Percentiles rank a stretch among this genome's conserved stretches.
Conservation (phyloP, 2,888 invertebrate species). For the Nomada ferruginata region DNA sequence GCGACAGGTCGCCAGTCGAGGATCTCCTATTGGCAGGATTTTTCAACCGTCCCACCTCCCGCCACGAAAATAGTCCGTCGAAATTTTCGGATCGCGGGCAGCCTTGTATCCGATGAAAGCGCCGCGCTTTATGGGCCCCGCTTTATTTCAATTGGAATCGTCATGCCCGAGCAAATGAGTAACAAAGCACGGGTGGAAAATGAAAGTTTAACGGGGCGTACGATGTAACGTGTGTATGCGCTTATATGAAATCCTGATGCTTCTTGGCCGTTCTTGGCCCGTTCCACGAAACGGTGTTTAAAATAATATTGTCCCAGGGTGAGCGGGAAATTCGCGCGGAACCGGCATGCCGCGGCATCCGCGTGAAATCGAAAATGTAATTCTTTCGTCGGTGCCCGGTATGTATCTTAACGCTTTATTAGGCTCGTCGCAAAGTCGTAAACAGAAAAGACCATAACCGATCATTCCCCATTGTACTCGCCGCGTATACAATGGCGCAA, state of each 20-base stretch:
- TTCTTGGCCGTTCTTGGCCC: background rate
- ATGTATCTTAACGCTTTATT: no score
- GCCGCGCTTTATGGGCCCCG: conserved; percentile 45
- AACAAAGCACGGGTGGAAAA: conserved; percentile 46
- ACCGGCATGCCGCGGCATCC: no score
- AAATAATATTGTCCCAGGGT: no score
- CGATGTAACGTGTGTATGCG: background rate
- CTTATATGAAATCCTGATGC: background rate
- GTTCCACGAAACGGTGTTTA: conserved; percentile 20
- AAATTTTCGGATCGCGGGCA: conserved; percentile 37
- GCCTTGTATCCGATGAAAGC: conserved; percentile 61
- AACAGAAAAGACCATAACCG: no score
- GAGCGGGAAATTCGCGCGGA: no score
- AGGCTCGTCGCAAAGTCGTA: no score
- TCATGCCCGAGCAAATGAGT: conserved; percentile 45
- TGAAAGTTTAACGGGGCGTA: conserved; percentile 57
- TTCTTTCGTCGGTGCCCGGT: no score
- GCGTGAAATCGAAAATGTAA: no score
- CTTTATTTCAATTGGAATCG: conserved; percentile 45
- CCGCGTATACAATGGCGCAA: background rate
- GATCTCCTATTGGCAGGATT: conserved; percentile 69
- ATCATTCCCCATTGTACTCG: no score
- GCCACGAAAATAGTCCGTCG: conserved; percentile 53
- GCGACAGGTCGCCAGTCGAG: conserved; percentile 66
- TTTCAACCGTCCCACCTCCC: conserved; percentile 61